Evolutionary conservation across 2,113 vertebrate species (phyloP).

Genomic region (Prunella himalayana): DNA sequence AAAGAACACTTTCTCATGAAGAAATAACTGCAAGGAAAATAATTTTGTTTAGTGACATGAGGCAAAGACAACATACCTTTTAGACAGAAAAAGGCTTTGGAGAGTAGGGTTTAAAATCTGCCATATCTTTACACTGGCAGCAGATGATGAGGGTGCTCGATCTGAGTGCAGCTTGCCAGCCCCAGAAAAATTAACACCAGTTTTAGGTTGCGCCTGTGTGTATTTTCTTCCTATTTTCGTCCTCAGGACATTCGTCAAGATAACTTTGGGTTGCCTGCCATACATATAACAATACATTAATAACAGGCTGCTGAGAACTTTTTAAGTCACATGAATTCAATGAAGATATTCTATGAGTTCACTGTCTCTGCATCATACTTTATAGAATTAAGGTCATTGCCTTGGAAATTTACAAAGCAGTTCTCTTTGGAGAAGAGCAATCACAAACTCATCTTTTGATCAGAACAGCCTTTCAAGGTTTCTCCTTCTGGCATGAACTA

Average conservation of each 20-base stretch:
- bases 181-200: constrained; percentile 68
- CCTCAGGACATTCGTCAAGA: constrained; percentile 77
- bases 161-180: constrained; percentile 70
- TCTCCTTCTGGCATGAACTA: neutral
- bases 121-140: constrained; percentile 71
- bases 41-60: neutral
- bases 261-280: constrained; percentile 80
- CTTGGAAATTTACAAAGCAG: neutral
- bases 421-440: neutral
- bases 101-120: constrained; percentile 70
- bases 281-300: constrained; percentile 66
- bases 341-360: neutral
- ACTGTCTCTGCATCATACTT: neutral
- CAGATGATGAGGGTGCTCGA: constrained; percentile 68
- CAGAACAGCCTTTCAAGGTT: neutral
- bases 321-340: constrained; percentile 34
- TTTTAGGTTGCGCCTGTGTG: constrained; percentile 51
- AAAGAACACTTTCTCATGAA: neutral
- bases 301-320: constrained; percentile 38
- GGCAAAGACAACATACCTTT: constrained; percentile 74
- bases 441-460: neutral
- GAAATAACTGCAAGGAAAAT: neutral
- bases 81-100: constrained; percentile 67
- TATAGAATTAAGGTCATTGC: neutral
- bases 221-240: constrained; percentile 80